Percentiles rank a stretch among this genome's conserved stretches.
Conservation (phyloP, 2,888 invertebrate species). For the Anarsia innoxiella region DNA sequence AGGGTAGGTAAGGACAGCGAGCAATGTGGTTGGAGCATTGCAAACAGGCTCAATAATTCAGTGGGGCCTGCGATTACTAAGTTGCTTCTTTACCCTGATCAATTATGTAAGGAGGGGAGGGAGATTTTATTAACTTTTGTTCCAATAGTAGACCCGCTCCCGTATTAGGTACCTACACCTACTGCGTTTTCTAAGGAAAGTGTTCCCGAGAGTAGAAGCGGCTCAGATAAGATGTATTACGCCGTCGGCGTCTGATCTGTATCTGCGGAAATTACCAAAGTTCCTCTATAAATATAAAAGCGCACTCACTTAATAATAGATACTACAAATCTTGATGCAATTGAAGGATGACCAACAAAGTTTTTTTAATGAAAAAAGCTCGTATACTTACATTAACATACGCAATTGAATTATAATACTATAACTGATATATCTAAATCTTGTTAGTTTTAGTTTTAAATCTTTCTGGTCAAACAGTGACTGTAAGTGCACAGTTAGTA, state of each 20-base stretch:
- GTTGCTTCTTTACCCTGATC: constrained; percentile 31
- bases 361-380: too few species aligned
- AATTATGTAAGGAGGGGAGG: constrained; percentile 26
- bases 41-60: constrained; percentile 40
- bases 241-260: neutral
- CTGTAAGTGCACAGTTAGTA: too few species aligned
- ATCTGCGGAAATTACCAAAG: constrained; percentile 1
- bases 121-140: constrained; percentile 15
- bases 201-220: neutral
- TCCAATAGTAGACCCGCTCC: constrained; percentile 3
- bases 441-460: too few species aligned
- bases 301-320: neutral
- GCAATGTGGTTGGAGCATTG: constrained; percentile 30
- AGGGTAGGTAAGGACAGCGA: constrained; percentile 6
- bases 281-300: constrained; percentile 4
- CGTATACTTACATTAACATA: too few species aligned
- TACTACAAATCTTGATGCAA: too few species aligned
- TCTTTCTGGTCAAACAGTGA: too few species aligned
- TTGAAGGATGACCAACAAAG: too few species aligned
- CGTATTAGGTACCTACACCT: neutral
- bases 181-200: neutral
- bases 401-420: too few species aligned
- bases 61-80: constrained; percentile 28
- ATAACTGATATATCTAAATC: too few species aligned
- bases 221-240: neutral